Evolutionary conservation across 30 jellyfish, hydroid and myxozoan species (phyloP), one percentile per base, ranked within the genome.

Genomic region (Chironex yamaguchii): DNA sequence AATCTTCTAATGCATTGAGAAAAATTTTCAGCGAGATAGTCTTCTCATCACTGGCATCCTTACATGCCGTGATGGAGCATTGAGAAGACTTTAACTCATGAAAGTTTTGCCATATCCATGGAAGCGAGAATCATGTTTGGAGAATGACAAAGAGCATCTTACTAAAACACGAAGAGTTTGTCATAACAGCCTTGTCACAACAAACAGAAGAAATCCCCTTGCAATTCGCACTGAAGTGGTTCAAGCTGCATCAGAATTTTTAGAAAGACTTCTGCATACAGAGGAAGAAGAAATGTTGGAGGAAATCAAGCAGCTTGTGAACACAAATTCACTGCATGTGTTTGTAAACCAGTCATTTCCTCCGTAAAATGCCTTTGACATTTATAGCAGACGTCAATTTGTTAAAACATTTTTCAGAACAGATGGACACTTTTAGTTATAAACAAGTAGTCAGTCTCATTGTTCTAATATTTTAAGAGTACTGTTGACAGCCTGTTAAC

Each of bases 151-250:
- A 69, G 82, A 69, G 71, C 82, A 69, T 69, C 82, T 69, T 26
- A 69, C 82, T 69, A 67, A 69, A 31, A 64, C 82, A 69, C 82
- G 27, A 69, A 30, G 82, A 32, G 27, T 1, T 25, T 65, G 64
- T 65, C 78, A 65, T 28, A 32, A 31, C 75, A 28, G 11, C 82
- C 11, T 31, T 26, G 75, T 31, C 34, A 69, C 82, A 29, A 32
- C 76, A 69, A 69, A 31, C 23, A 26, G 11, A 31, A 28, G 75
- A 69, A 69, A 69, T 69, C 71, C 75, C 82, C 82, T 69, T 29
- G 82, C 75, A 69, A 69, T 69, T 69, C 82, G 75, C 82, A 69
- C 82, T 69, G 82, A 69, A 28, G 82, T 69, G 71, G 82, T 32
- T 69, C 82, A 69, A 69, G 75, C 82, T 31, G 76, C 75, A 26